These are phyloP conservation scores for Copidosoma aretas DNA, from an alignment of 2,888 invertebrate species.

Conservation along the genomic window DNA sequence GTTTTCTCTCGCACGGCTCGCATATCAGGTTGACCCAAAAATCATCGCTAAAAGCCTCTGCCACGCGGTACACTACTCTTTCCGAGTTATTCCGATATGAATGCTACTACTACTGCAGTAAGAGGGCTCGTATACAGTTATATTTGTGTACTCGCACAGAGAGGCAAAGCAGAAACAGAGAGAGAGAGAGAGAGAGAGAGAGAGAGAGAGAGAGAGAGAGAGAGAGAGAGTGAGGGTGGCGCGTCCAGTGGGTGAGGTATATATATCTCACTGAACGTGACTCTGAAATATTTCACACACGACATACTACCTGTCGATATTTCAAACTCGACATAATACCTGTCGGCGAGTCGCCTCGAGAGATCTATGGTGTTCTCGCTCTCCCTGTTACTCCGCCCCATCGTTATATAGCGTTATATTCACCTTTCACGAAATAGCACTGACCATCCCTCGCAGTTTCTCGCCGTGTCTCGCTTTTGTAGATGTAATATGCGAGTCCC, in stretches of 20 bases:
- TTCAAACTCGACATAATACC: slow-evolving; percentile 34
- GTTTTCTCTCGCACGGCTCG: not conserved
- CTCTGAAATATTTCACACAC: slow-evolving; percentile 39
- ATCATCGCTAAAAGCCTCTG: slow-evolving; percentile 28
- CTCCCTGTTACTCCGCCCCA: no score
- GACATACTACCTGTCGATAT: no score
- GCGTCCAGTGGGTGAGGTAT: slow-evolving; percentile 31
- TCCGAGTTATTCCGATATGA: not conserved
- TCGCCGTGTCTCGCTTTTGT: not conserved
- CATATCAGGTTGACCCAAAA: slow-evolving; percentile 19
- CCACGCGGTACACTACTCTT: slow-evolving; percentile 11
- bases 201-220: slow-evolving; percentile 12
- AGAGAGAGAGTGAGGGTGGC: slow-evolving; percentile 17
- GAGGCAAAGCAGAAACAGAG: no score
- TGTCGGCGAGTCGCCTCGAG: slow-evolving; percentile 20
- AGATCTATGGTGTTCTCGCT: slow-evolving; percentile 12
- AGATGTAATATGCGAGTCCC: not conserved
- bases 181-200: slow-evolving; percentile 17
- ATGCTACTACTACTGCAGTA: no score
- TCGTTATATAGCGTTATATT: not conserved
- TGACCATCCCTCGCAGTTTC: no score
- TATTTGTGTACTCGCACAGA: no score
- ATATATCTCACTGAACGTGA: slow-evolving; percentile 42
- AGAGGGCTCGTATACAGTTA: no score
- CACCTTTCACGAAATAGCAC: no score